phyloP scores from a whole-genome alignment of 1,140 invertebrate genomes.

The Cephus cinctus region DNA sequence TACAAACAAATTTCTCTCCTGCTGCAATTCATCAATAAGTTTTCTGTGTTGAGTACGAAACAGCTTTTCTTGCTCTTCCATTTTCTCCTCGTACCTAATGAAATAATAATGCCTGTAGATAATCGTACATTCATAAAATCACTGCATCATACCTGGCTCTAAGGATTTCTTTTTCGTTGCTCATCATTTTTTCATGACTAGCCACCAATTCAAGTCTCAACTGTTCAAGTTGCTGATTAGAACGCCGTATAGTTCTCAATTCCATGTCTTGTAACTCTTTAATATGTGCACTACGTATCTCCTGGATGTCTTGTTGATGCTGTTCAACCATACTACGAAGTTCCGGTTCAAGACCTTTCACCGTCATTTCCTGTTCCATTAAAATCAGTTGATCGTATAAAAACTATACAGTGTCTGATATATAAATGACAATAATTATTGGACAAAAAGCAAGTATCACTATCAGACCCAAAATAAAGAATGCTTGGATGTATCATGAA shows the following conservation, averaged over 20 bases:
- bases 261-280: constrained; percentile 62
- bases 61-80: constrained; percentile 40
- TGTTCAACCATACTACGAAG: constrained; percentile 65
- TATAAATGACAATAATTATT: no score
- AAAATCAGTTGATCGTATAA: neutral
- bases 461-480: neutral
- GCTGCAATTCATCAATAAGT: constrained; percentile 38
- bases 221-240: constrained; percentile 56
- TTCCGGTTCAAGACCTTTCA: constrained; percentile 73
- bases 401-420: no score
- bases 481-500: no score
- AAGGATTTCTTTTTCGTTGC: constrained; percentile 53
- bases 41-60: constrained; percentile 34
- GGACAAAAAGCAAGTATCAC: no score
- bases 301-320: constrained; percentile 59
- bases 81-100: constrained; percentile 38
- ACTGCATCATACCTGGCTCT: constrained; percentile 40
- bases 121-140: neutral
- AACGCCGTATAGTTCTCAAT: constrained; percentile 55
- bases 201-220: constrained; percentile 52
- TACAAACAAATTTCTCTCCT: constrained; percentile 33
- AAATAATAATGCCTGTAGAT: neutral
- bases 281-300: constrained; percentile 55
- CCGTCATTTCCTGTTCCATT: constrained; percentile 63
- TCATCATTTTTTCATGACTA: constrained; percentile 52